Base-by-base conservation (phyloP, 64 coral and sea anemone species). In the Montipora efflorescens region DNA sequence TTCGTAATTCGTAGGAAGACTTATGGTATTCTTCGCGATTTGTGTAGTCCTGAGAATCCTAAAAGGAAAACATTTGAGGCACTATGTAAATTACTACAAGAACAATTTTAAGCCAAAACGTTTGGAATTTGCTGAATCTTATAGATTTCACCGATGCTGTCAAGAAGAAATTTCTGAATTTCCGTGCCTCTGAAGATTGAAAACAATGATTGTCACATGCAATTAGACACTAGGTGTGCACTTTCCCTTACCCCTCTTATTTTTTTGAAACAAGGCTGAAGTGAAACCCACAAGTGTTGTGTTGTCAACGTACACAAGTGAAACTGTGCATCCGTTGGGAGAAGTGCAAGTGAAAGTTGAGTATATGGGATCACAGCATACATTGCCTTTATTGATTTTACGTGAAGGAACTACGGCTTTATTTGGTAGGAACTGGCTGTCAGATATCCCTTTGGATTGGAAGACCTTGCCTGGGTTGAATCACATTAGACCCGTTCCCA, bases 111-210 rank as follows among this genome's bases (percentile, higher is more conserved):
- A 96, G 82, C 90, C 95, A 0, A 96, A 92, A 67, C 84, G 92
- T 15, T 79, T 96, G 9, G 95, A 96, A 71, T 90, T 96, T 6
- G 90, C 90, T 3, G 95, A 92, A 92, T 88, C 85, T 0, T 96
- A 96, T 48, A 28, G 90, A 51, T 96, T 92, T 59, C 84, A 96
- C 18, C 85, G 89, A 2, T 89, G 90, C 12, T 28, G 64, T 8
- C 83, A 96, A 96, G 86, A 58, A 75, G 90, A 92, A 75, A 96
- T 83, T 70, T 95, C 88, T 75, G 88, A 95, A 84, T 95, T 90
- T 95, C 73, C 66, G 22, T 84, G 66, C 70, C 59, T 18, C 58
- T 91, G 15, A 91, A 91, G 36, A 95, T 87, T 72, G 82, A 87
- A 21, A 80, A 86, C 73, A 71, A 77, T 19, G 18, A 36, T 90